A percentile compares a stretch with the other conserved stretches of the same genome.
phyloP scores from a whole-genome alignment of 92 coral and sea anemone genomes.

The Ricordea florida region DNA sequence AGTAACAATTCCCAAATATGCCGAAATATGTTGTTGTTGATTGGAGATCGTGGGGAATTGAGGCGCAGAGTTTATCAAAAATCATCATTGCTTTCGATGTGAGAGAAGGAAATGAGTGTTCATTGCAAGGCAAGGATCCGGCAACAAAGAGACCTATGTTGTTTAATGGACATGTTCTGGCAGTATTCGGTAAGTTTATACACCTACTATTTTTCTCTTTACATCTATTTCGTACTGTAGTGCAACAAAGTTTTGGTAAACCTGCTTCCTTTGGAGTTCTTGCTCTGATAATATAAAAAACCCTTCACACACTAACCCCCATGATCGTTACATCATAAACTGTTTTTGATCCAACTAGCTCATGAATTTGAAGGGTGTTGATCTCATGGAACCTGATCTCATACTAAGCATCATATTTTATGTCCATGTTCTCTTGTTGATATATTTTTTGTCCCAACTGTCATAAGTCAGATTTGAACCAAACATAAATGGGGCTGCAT shows the following conservation, averaged over 20 bases:
- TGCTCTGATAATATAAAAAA: too few relatives aligned
- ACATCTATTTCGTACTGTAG: not conserved
- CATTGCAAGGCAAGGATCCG: not conserved
- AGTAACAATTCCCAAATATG: not conserved
- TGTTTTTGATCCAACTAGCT: too few relatives aligned
- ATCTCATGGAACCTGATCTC: too few relatives aligned
- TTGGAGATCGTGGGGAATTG: slow-evolving; percentile 18
- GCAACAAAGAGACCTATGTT: slow-evolving; percentile 13
- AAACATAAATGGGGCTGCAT: too few relatives aligned
- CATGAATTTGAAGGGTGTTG: too few relatives aligned
- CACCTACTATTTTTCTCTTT: not conserved
- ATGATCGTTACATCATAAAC: too few relatives aligned
- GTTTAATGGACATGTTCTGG: slow-evolving; percentile 22
- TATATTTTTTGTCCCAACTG: too few relatives aligned
- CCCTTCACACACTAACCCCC: too few relatives aligned
- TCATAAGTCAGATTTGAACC: too few relatives aligned
- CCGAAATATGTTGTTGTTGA: slow-evolving; percentile 2
- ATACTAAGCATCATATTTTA: too few relatives aligned
- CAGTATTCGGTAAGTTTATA: slow-evolving; percentile 14
- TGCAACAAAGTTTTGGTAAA: too few relatives aligned
- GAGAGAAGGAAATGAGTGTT: not conserved
- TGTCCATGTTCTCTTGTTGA: too few relatives aligned
- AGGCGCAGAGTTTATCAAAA: slow-evolving; percentile 1
- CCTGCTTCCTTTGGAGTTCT: not conserved
- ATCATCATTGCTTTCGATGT: not conserved